These are phyloP conservation scores for Morpho deidamia DNA, from an alignment of 2,888 invertebrate species.

Conservation along the genomic window DNA sequence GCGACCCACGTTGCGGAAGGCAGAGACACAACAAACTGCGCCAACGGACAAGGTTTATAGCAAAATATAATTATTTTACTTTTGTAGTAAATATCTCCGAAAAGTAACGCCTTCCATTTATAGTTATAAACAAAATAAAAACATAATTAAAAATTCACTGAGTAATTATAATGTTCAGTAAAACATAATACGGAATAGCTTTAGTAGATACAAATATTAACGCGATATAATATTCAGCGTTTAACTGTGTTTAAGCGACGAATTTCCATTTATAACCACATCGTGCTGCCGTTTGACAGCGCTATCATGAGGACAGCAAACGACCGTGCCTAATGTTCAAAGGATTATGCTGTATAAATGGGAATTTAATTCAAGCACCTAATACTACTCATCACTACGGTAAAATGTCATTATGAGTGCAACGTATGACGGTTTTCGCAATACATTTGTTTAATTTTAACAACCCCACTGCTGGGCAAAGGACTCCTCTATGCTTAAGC, in stretches of 20 bases:
- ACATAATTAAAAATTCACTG: neutral
- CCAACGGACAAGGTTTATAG: no score
- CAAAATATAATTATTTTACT: no score
- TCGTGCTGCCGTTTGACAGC: constrained; percentile 1
- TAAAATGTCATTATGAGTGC: no score
- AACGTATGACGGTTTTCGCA: no score
- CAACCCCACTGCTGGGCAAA: no score
- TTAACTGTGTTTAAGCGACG: constrained; percentile 1
- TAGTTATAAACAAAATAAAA: no score
- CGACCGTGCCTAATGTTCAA: constrained; percentile 1
- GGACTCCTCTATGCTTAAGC: no score
- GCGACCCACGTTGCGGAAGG: no score
- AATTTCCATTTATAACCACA: constrained; percentile 11
- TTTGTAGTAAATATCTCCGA: no score
- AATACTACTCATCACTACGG: neutral
- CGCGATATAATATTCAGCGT: neutral
- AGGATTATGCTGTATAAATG: neutral
- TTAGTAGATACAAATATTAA: constrained; percentile 1
- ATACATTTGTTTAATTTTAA: no score
- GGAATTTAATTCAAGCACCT: constrained; percentile 2
- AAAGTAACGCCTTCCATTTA: no score
- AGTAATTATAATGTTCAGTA: neutral
- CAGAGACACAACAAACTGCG: no score
- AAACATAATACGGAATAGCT: neutral
- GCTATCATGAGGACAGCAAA: constrained; percentile 1